Percentiles rank a stretch among this genome's conserved stretches.
phyloP scores from a whole-genome alignment of 2,113 vertebrate species.

The Actenoides hombroni region DNA sequence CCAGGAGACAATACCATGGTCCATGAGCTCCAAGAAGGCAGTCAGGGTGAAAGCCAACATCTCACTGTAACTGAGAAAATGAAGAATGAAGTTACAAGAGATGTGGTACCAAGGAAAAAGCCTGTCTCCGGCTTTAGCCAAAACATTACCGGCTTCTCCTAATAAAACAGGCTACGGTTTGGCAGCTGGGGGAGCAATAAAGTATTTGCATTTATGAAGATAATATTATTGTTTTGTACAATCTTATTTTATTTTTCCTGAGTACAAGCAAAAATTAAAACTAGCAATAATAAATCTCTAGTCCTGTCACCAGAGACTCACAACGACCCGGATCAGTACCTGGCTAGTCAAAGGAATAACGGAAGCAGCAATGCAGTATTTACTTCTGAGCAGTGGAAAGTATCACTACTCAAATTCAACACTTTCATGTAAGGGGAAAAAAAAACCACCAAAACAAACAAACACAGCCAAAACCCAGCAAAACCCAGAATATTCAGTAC shows the following conservation, averaged over 20 bases:
- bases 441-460: neutral
- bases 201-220: neutral
- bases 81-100: neutral
- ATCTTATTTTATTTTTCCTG: neutral
- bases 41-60: conserved; percentile 99
- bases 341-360: neutral
- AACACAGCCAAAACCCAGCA: neutral
- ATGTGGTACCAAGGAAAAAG: neutral
- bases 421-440: neutral
- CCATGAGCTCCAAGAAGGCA: conserved; percentile 98
- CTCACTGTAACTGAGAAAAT: conserved; percentile 88
- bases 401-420: neutral
- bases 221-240: neutral
- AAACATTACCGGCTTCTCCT: neutral
- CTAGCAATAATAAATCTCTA: neutral
- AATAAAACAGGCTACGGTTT: neutral
- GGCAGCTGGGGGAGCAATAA: neutral
- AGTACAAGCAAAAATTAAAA: neutral
- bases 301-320: neutral
- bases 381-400: neutral
- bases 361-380: neutral
- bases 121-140: neutral
- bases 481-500: neutral
- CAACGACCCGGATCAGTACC: neutral
- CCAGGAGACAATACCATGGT: conserved; percentile 98